Conservation (phyloP, 1,140 invertebrate species). For the Aricia agestis region DNA sequence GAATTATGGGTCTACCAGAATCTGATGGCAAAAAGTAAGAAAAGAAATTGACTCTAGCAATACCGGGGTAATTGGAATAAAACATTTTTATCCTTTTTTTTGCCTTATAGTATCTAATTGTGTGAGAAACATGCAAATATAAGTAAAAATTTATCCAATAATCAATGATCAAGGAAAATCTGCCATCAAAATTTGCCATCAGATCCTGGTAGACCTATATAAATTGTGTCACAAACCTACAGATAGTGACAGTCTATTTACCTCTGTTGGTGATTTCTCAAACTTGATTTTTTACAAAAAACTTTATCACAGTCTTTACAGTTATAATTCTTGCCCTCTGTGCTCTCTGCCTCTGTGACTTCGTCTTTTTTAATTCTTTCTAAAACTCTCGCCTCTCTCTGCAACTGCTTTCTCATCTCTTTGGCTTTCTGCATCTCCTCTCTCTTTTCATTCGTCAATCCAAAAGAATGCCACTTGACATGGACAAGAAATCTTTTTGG, state of each 20-base stretch:
- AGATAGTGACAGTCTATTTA: slow-evolving; percentile 23
- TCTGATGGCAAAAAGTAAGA: too few relatives aligned
- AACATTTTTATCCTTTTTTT: too few relatives aligned
- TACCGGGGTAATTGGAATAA: too few relatives aligned
- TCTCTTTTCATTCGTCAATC: slow-evolving; percentile 46
- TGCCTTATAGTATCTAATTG: too few relatives aligned
- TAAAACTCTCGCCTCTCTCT: slow-evolving; percentile 41
- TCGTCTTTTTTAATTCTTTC: slow-evolving; percentile 45
- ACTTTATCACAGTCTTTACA: slow-evolving; percentile 60
- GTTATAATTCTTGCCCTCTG: slow-evolving; percentile 34
- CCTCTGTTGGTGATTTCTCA: slow-evolving; percentile 58
- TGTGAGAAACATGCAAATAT: too few relatives aligned
- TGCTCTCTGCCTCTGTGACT: slow-evolving; percentile 34
- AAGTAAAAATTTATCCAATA: too few relatives aligned
- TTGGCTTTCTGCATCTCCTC: slow-evolving; percentile 44
- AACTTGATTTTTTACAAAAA: slow-evolving; percentile 42
- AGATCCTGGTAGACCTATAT: too few relatives aligned
- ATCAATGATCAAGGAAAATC: too few relatives aligned
- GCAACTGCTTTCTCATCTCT: slow-evolving; percentile 39
- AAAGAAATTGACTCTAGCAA: too few relatives aligned
- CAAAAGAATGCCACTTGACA: slow-evolving; percentile 64
- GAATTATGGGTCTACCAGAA: too few relatives aligned
- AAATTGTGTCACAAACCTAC: too few relatives aligned
- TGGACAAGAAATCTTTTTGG: slow-evolving; percentile 65
- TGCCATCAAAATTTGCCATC: too few relatives aligned